phyloP scores from a whole-genome alignment of 2,113 vertebrate genomes.

The Zosterops borbonicus region DNA sequence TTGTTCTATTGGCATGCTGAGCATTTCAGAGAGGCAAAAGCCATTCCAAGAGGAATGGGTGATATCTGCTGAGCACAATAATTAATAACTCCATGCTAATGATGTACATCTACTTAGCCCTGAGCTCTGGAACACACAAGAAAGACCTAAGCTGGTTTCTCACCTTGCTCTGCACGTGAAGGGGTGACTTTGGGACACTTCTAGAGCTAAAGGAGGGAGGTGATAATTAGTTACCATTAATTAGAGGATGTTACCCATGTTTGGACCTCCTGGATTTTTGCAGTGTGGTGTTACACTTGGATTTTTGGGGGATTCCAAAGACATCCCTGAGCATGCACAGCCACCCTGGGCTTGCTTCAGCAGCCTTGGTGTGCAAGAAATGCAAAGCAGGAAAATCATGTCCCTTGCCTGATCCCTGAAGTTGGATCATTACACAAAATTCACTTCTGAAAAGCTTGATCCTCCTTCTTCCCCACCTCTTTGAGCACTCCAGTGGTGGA shows the following conservation, averaged over 20 bases:
- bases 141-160: neutral
- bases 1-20: neutral
- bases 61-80: neutral
- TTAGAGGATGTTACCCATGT: neutral
- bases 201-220: neutral
- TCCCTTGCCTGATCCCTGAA: neutral
- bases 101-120: neutral
- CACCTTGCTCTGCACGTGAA: neutral
- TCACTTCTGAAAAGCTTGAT: neutral
- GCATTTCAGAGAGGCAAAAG: neutral
- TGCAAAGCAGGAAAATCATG: accelerated
- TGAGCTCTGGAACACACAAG: neutral
- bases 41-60: slow-evolving; percentile 4
- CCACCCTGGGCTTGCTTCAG: neutral
- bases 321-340: neutral
- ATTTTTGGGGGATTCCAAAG: neutral
- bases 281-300: neutral
- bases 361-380: neutral
- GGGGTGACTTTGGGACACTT: neutral
- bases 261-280: neutral
- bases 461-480: neutral
- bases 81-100: slow-evolving; percentile 24
- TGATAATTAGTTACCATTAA: neutral
- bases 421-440: neutral
- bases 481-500: neutral